Evolutionary conservation across 2,797 vertebrate genomes (phyloP).

Genomic region (Pangasius larnaudii): DNA sequence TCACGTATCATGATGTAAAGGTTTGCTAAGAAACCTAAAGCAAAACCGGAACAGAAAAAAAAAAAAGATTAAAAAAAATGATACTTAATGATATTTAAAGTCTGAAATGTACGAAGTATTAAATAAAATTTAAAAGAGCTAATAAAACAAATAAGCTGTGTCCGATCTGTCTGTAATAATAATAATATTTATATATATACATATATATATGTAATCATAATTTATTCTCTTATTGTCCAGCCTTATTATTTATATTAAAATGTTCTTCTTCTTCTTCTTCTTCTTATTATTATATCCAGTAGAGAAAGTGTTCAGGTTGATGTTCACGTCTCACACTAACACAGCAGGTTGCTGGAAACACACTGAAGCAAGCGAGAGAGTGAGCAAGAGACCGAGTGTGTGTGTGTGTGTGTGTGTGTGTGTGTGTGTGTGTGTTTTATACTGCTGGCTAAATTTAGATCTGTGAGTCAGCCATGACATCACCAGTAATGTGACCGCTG

Average conservation of each 20-base stretch:
- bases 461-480: conserved; percentile 72
- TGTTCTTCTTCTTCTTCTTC: neutral
- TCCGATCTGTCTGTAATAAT: neutral
- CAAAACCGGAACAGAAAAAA: neutral
- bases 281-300: neutral
- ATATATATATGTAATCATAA: too few relatives aligned
- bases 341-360: conserved; percentile 5
- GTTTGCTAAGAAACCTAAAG: neutral
- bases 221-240: neutral
- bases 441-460: conserved; percentile 77
- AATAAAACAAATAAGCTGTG: neutral
- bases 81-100: neutral
- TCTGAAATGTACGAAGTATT: neutral
- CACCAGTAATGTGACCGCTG: conserved; percentile 71
- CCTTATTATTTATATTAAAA: neutral
- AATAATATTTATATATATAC: too few relatives aligned
- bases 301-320: neutral
- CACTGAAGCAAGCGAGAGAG: conserved; percentile 10
- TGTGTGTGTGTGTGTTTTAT: conserved; percentile 56
- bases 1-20: neutral
- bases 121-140: neutral
- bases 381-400: conserved; percentile 60
- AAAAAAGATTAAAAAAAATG: neutral
- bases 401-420: neutral
- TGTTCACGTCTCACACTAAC: neutral